Conservation (phyloP, 2,797 vertebrate genomes). For the Schizopygopsis pylzovi region DNA sequence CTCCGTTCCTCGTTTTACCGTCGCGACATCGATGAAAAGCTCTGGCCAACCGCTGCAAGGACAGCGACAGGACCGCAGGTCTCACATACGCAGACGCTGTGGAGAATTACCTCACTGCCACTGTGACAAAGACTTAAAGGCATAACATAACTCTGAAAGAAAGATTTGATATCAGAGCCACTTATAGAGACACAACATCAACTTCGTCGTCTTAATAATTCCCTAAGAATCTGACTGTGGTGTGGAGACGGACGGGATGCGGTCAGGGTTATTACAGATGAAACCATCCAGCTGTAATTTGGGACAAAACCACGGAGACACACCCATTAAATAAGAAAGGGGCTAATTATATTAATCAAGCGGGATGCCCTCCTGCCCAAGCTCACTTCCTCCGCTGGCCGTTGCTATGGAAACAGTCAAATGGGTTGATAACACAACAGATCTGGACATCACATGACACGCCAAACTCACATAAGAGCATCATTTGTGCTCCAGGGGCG, state of each 20-base stretch:
- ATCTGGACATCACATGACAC: constrained; percentile 24
- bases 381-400: constrained; percentile 17
- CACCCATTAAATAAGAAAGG: constrained; percentile 39
- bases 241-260: neutral
- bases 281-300: constrained; percentile 25
- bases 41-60: constrained; percentile 43
- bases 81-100: constrained; percentile 62
- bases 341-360: constrained; percentile 45
- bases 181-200: constrained; percentile 49
- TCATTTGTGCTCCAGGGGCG: neutral
- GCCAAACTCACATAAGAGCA: neutral
- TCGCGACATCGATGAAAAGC: constrained; percentile 40
- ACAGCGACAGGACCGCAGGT: constrained; percentile 39
- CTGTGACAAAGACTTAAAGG: constrained; percentile 34
- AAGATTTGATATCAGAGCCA: constrained; percentile 74
- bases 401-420: constrained; percentile 51
- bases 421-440: constrained; percentile 34
- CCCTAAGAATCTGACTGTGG: neutral
- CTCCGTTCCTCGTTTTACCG: constrained; percentile 27
- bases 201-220: neutral
- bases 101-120: constrained; percentile 70
- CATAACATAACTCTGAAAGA: constrained; percentile 66
- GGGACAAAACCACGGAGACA: constrained; percentile 28
- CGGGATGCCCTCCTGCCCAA: constrained; percentile 31
- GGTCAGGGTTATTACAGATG: constrained; percentile 16